Percentiles rank a stretch among this genome's conserved stretches.
phyloP scores from a whole-genome alignment of 1,140 invertebrate genomes.

The Tetramorium alpestre region DNA sequence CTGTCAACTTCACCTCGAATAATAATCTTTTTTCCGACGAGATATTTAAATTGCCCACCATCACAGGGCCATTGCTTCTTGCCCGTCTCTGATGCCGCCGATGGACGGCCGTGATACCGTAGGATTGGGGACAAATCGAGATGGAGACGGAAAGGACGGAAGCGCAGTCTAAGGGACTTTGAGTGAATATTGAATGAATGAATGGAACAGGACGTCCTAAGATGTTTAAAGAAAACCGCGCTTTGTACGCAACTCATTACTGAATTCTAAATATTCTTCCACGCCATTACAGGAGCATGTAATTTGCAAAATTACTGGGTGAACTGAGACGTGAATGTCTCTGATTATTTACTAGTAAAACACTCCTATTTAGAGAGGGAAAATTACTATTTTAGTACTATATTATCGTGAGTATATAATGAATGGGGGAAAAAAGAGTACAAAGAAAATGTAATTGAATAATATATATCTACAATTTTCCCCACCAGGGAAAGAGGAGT shows the following conservation, averaged over 20 bases:
- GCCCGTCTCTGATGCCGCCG: slow-evolving; percentile 52
- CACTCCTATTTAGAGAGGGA: slow-evolving; percentile 3
- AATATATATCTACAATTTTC: slow-evolving; percentile 49
- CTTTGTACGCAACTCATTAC: slow-evolving; percentile 39
- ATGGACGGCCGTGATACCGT: slow-evolving; percentile 59
- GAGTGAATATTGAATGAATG: slow-evolving; percentile 75
- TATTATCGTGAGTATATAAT: slow-evolving; percentile 22
- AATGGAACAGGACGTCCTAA: slow-evolving; percentile 43
- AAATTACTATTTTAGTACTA: slow-evolving; percentile 34
- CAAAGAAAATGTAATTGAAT: slow-evolving; percentile 48
- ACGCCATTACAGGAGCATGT: slow-evolving; percentile 1
- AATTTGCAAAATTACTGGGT: slow-evolving; percentile 48
- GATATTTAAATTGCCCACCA: slow-evolving; percentile 75
- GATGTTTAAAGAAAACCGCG: slow-evolving; percentile 46
- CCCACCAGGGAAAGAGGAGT: background rate
- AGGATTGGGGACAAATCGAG: slow-evolving; percentile 68
- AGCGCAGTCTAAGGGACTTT: slow-evolving; percentile 62
- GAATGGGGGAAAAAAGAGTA: background rate
- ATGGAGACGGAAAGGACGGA: slow-evolving; percentile 38
- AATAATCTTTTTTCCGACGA: slow-evolving; percentile 74
- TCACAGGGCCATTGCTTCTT: slow-evolving; percentile 67
- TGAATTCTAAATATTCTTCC: slow-evolving; percentile 41
- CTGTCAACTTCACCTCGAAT: slow-evolving; percentile 72
- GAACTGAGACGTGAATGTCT: slow-evolving; percentile 13
- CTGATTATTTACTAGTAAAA: slow-evolving; percentile 44